Evolutionary conservation across 2,888 invertebrate genomes (phyloP), one percentile per base, ranked within the genome.

Genomic region (Cataglyphis altisquamis): DNA sequence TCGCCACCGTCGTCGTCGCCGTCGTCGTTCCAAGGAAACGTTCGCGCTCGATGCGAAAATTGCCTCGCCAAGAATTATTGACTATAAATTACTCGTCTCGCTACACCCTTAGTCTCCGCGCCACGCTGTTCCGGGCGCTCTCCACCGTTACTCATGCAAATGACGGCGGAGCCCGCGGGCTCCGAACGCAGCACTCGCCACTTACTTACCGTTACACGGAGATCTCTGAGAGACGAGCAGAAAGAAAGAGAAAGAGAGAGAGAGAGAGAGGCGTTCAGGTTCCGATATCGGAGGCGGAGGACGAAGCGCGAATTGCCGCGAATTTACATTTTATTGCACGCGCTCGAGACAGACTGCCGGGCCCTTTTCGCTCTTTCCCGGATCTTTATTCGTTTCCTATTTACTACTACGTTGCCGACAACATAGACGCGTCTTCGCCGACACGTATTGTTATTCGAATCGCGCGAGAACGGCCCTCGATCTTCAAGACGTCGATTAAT

Each of bases 61-160:
- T 93, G 92, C 92, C 90, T 89, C 86, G 89, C 87, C 87, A 91
- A 92, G 92, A 93, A 92, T 93, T 93, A 93, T 93, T 91, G 93
- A 92, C 93, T 92, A 93, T 93, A 93, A 93, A 93, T 93, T 93
- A 92, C 91, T 89, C 90, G 89, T 88, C 86, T 88, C 87, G 86
- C 88, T 85, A 89, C 88, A 48, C 89, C 90, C 74, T 74, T 86
- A 87, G 86, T 86, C 77, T 86, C 86, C 84, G 84, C 84, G 88
- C 84, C 60, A 39, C 45, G 5, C 52, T 57, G 77, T 78, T 78
- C 68, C 68, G 25, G 68, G 57, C 68, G 78, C 68, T 68, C 78
- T 88, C 83, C 90, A 86, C 91, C 91, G 91, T 93, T 93, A 92
- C 88, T 92, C 92, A 93, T 92, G 92, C 92, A 90, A 92, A 93